Evolutionary conservation across 2,113 vertebrate species (phyloP).

Genomic region (Porphyrio hochstetteri): DNA sequence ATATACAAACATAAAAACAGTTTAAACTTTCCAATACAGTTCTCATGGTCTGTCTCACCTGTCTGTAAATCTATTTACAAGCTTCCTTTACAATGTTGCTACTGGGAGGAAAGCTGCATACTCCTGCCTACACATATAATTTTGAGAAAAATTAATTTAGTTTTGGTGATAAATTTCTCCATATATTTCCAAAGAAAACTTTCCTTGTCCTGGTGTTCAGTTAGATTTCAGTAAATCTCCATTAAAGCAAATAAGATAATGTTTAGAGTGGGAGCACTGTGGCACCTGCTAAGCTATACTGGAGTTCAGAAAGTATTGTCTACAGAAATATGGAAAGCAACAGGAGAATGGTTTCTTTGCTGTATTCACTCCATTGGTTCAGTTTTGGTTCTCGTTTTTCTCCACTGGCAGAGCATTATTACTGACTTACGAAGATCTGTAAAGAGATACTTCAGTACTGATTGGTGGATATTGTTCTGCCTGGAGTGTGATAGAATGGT

Average conservation of each 20-base stretch:
- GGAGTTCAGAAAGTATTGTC: not conserved
- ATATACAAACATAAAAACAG: not conserved
- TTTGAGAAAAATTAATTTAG: not conserved
- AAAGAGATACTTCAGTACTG: not conserved
- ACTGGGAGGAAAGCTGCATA: not conserved
- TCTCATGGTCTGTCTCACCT: not conserved
- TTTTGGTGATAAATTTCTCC: not conserved
- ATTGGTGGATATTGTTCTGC: not conserved
- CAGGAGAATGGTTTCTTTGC: fast-evolving
- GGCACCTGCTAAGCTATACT: not conserved
- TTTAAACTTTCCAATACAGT: not conserved
- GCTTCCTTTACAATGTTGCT: not conserved
- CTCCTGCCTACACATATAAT: not conserved
- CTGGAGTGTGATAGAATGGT: not conserved
- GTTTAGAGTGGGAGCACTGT: not conserved
- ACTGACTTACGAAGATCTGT: not conserved
- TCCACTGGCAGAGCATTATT: not conserved
- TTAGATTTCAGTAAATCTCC: not conserved
- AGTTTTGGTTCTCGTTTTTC: not conserved
- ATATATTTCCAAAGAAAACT: not conserved
- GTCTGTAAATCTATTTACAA: not conserved
- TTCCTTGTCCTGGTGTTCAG: not conserved
- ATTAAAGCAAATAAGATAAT: not conserved
- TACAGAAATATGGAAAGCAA: not conserved
- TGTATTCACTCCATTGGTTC: too few relatives aligned